Percentiles rank a stretch among this genome's conserved stretches.
These are phyloP conservation scores for Dipodomys merriami DNA, from an alignment of 2,113 vertebrate species.

Conservation along the genomic window DNA sequence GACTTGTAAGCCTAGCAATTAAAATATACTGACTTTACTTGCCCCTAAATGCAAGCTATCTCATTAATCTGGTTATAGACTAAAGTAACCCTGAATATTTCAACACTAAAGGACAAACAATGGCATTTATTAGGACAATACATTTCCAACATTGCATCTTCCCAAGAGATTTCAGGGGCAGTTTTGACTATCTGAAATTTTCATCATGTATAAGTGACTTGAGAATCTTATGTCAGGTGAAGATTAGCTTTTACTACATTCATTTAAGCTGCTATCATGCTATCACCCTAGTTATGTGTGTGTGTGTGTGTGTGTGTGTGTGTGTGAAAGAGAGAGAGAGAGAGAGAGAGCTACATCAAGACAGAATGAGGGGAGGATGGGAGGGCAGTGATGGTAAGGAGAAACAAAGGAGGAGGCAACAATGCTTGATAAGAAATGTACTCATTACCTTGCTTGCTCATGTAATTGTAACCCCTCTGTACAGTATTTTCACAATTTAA, in stretches of 20 bases:
- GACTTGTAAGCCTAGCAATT: neutral
- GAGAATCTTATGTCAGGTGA: neutral
- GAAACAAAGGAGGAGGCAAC: too few relatives aligned
- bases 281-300: neutral
- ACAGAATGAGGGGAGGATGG: too few relatives aligned
- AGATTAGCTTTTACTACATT: neutral
- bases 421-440: too few relatives aligned
- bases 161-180: neutral
- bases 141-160: neutral
- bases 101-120: neutral
- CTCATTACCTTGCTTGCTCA: too few relatives aligned
- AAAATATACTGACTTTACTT: neutral
- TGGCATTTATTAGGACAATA: neutral
- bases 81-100: neutral
- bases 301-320: neutral
- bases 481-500: too few relatives aligned
- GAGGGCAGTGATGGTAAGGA: too few relatives aligned
- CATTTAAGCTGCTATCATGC: neutral
- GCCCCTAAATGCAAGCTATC: neutral
- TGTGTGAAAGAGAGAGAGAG: too few relatives aligned
- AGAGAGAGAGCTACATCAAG: too few relatives aligned
- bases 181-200: constrained; percentile 8
- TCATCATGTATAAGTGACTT: neutral
- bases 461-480: too few relatives aligned
- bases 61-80: neutral